Evolutionary conservation across 30 jellyfish, hydroid and myxozoan species (phyloP), one percentile per base, ranked within the genome.

Genomic region (Aurelia aurita): DNA sequence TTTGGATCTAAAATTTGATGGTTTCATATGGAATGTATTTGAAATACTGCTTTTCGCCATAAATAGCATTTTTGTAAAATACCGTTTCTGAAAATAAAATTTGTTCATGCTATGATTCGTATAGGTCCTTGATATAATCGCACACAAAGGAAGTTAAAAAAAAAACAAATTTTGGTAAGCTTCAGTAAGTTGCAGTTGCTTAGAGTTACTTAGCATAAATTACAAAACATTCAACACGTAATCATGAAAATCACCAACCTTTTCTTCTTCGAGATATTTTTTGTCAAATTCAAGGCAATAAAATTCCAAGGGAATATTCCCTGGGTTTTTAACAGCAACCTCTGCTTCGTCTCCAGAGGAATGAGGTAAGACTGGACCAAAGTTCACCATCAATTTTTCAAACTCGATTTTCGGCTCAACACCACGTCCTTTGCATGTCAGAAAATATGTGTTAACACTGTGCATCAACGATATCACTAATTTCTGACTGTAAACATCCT

Each of bases 221-320:
- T 39, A 39, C 9, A 39, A 6, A 39, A 21, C 25, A 18, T 15
- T 19, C 13, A 26, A 51, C 4, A 75, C 58, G 54, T 46, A 16
- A 34, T 31, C 87, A 28, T 20, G n/a, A 8, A 28, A 21, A n/a
- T 19, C 9, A 39, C 51, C 14, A 39, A 95, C 99, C 96, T 95
- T 80, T 58, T 95, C 99, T 58, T 95, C 99, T 43, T 84, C 93
- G 16, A 95, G 89, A 62, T 83, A 90, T 23, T 89, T 96, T 59
- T 86, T 89, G 72, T 95, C 99, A 74, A 95, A 95, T 58, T 95
- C 99, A 44, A 95, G 86, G 54, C 98, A 95, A 62, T 95, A 95
- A 72, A 95, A 95, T 71, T 95, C 99, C 21, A 86, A 67, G 16
- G 99, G 98, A 60, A 90, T 80, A 25, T 91, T 32, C n/a, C 94